phyloP scores from a whole-genome alignment of 2,888 invertebrate species.

The Peribatodes rhomboidaria region DNA sequence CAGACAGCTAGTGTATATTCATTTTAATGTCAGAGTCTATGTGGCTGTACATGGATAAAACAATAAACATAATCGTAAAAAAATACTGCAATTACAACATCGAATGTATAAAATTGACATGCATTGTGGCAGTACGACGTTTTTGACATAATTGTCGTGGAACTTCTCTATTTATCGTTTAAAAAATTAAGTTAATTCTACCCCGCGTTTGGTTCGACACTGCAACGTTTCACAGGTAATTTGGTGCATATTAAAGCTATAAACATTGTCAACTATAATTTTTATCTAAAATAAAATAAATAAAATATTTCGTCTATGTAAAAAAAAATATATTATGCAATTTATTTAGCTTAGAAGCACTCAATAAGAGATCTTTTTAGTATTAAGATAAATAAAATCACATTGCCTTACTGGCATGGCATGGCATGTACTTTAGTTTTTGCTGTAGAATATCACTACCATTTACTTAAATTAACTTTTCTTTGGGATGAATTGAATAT shows the following conservation, averaged over 20 bases:
- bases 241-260: conserved; percentile 10
- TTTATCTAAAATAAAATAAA: neutral
- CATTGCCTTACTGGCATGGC: conserved; percentile 29
- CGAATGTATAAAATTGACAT: neutral
- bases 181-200: neutral
- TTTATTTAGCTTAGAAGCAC: conserved; percentile 31
- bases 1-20: too few species aligned
- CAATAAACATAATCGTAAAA: neutral
- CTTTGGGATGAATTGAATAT: conserved; percentile 16
- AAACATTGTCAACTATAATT: neutral
- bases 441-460: conserved; percentile 2
- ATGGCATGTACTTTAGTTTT: conserved; percentile 17
- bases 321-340: conserved; percentile 6
- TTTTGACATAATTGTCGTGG: neutral
- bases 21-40: too few species aligned
- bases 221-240: neutral
- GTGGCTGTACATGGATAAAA: neutral
- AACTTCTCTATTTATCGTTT: neutral
- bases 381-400: conserved; percentile 31
- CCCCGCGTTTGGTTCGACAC: neutral
- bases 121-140: neutral
- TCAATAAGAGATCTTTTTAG: conserved; percentile 30
- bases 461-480: conserved; percentile 8
- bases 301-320: neutral
- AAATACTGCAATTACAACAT: conserved; percentile 1